Conservation (phyloP, 1,140 invertebrate species). For the Drosophila micromelanica region DNA sequence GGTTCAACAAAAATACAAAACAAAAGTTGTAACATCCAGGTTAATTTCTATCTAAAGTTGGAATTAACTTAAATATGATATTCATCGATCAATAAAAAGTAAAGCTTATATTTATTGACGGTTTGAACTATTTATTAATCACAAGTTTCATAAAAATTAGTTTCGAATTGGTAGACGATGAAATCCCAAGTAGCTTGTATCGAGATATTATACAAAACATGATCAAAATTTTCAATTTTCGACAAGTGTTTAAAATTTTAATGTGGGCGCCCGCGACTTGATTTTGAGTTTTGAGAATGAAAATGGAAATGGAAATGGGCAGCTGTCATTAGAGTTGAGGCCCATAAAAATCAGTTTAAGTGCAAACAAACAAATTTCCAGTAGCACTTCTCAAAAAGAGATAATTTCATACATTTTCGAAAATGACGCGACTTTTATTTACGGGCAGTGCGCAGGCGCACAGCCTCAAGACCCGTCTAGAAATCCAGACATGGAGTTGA, state of each 20-base stretch:
- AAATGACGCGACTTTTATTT: conserved; percentile 46
- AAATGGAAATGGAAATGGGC: conserved; percentile 21
- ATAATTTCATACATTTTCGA: conserved; percentile 65
- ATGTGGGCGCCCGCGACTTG: conserved; percentile 12
- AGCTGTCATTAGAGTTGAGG: conserved; percentile 20
- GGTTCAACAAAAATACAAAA: neutral
- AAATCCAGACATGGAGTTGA: conserved; percentile 33
- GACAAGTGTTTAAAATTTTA: neutral
- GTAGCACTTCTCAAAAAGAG: conserved; percentile 62
- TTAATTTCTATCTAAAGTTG: too few species aligned
- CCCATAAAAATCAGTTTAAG: conserved; percentile 46
- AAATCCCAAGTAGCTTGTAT: too few species aligned
- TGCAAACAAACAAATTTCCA: conserved; percentile 63
- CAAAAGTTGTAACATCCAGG: neutral
- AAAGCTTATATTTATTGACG: too few species aligned
- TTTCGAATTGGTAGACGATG: too few species aligned
- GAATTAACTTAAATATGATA: too few species aligned
- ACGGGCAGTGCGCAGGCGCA: neutral
- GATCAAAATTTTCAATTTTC: neutral
- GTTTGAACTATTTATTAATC: too few species aligned
- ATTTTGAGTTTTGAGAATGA: conserved; percentile 15
- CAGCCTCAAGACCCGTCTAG: conserved; percentile 35
- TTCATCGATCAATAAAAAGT: too few species aligned
- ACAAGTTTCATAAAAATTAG: too few species aligned
- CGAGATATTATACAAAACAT: neutral